A percentile compares a stretch with the other conserved stretches of the same genome.
Evolutionary conservation across 92 coral and sea anemone genomes (phyloP).

Genomic region (Porites cylindrica): DNA sequence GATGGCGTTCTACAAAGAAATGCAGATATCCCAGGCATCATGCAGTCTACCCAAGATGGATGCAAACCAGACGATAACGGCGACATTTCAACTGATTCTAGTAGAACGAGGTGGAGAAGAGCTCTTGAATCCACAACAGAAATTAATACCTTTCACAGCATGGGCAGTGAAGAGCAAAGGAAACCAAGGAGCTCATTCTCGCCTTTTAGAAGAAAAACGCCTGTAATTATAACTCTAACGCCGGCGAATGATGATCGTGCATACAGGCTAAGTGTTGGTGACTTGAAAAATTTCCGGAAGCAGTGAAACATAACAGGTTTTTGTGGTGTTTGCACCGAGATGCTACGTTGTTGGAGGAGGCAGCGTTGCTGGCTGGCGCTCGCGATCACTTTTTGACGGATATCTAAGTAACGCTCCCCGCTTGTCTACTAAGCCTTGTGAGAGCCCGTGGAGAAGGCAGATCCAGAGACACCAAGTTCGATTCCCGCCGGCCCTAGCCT

Average conservation of each 20-base stretch:
- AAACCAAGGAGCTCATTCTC: background rate
- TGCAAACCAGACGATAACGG: background rate
- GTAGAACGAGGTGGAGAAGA: background rate
- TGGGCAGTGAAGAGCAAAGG: background rate
- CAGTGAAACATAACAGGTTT: background rate
- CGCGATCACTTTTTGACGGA: too few species aligned
- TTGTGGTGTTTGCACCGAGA: too few species aligned
- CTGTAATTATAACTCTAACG: slow-evolving; percentile 41
- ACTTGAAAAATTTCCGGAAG: slow-evolving; percentile 3
- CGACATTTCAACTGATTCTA: background rate
- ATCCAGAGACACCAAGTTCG: too few species aligned
- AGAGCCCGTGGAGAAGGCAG: too few species aligned
- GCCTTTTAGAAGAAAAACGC: background rate
- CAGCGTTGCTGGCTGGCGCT: too few species aligned
- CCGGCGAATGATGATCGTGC: slow-evolving; percentile 33
- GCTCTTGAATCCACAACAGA: background rate
- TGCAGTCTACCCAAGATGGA: background rate
- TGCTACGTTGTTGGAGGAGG: too few species aligned
- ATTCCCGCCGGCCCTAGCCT: too few species aligned
- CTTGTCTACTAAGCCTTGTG: too few species aligned
- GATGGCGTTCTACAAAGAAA: background rate
- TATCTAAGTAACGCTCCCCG: too few species aligned
- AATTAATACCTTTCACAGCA: background rate
- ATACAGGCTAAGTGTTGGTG: slow-evolving; percentile 35
- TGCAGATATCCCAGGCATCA: background rate